A percentile compares a stretch with the other conserved stretches of the same genome.
These are phyloP conservation scores for Onychorhynchus coronatus DNA, from an alignment of 2,113 vertebrate genomes.

Conservation along the genomic window DNA sequence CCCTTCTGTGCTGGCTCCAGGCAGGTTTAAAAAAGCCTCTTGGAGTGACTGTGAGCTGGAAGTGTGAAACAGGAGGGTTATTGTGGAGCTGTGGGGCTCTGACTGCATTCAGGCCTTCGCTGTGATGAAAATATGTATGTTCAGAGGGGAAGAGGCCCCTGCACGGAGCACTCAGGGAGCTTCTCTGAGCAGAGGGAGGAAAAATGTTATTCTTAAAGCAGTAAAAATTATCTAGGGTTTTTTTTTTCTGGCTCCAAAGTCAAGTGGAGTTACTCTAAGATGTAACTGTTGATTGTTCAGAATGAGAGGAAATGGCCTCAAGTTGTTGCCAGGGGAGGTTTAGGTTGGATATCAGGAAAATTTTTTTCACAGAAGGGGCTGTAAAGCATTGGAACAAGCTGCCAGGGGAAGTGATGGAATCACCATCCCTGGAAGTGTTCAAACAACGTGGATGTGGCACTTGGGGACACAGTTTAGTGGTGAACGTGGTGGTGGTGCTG, in stretches of 20 bases:
- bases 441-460: neutral
- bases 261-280: neutral
- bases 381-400: neutral
- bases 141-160: neutral
- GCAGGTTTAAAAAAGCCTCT: neutral
- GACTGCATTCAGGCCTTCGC: neutral
- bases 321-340: neutral
- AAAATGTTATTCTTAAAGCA: neutral
- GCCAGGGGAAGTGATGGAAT: neutral
- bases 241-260: neutral
- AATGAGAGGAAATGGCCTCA: neutral
- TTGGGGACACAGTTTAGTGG: neutral
- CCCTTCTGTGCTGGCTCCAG: slow-evolving; percentile 26
- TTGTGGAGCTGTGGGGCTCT: slow-evolving; percentile 10
- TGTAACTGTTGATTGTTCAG: neutral
- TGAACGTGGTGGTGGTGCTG: neutral
- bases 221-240: neutral
- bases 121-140: neutral
- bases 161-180: neutral
- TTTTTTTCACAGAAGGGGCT: neutral
- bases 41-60: neutral
- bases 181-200: neutral
- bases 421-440: neutral
- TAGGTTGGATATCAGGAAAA: neutral
- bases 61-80: slow-evolving; percentile 2